phyloP scores from a whole-genome alignment of 2,113 vertebrate genomes.

The Cynopterus brachyotis region DNA sequence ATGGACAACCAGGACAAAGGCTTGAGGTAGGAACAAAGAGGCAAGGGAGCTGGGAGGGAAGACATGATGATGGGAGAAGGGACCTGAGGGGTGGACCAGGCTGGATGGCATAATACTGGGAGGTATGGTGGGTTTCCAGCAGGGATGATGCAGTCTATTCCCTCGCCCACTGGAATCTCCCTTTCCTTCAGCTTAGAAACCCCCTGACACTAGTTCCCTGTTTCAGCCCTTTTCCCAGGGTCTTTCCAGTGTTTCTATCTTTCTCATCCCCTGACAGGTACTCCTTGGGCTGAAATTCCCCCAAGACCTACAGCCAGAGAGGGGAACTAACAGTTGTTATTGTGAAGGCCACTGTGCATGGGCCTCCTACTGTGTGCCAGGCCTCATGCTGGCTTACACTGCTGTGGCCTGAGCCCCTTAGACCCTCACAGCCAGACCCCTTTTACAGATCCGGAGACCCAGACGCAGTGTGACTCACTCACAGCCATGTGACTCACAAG shows the following conservation, averaged over 20 bases:
- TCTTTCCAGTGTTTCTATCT: background rate
- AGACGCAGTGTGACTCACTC: background rate
- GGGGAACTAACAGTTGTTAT: background rate
- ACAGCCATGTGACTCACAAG: background rate
- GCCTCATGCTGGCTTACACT: fast-evolving
- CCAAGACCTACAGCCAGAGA: background rate
- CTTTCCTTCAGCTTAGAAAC: background rate
- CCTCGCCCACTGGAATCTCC: background rate
- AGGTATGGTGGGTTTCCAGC: fast-evolving
- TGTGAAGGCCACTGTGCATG: fast-evolving
- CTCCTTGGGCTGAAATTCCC: background rate
- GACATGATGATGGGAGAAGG: background rate
- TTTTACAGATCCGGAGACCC: background rate
- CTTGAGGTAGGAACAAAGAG: background rate
- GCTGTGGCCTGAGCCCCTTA: fast-evolving
- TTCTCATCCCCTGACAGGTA: fast-evolving
- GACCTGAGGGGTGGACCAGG: background rate
- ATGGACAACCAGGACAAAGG: background rate
- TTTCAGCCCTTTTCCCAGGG: background rate
- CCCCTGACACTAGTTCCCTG: background rate
- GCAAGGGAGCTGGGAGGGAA: too few species aligned
- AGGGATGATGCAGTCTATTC: background rate
- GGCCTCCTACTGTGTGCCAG: fast-evolving
- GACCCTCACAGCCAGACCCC: fast-evolving
- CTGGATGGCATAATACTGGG: fast-evolving